Evolutionary conservation across 2,888 invertebrate species (phyloP).

Genomic region (Belgica antarctica): DNA sequence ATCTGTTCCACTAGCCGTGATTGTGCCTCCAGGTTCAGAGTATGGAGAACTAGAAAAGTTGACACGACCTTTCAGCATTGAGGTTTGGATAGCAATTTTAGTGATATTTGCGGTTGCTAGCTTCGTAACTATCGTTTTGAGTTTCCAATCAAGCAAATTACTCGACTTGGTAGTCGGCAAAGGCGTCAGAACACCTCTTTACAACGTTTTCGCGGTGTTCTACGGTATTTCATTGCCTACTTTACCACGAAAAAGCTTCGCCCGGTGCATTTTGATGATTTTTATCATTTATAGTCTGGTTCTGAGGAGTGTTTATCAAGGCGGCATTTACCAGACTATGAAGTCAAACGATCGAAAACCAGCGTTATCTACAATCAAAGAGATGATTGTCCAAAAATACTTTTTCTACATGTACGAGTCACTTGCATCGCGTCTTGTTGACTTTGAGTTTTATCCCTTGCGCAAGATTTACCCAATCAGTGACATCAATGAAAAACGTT

Average conservation of each 20-base stretch:
- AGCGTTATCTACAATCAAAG: not conserved
- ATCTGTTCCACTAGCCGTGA: not conserved
- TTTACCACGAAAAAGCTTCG: conserved; percentile 16
- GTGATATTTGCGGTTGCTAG: too few species aligned
- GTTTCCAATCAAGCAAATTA: not conserved
- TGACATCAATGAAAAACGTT: not conserved
- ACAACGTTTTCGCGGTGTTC: not conserved
- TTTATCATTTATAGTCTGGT: not conserved
- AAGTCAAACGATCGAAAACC: conserved; percentile 9
- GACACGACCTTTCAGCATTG: not conserved
- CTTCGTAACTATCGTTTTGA: not conserved
- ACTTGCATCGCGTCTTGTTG: not conserved
- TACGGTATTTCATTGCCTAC: not conserved
- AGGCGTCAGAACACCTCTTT: not conserved
- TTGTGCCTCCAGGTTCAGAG: conserved; percentile 9
- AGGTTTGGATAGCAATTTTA: conserved; percentile 1
- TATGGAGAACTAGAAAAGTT: conserved; percentile 15
- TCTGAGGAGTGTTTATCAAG: conserved; percentile 29
- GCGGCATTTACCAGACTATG: not conserved
- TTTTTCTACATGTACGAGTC: conserved; percentile 14
- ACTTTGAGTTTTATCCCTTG: not conserved
- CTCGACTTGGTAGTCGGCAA: conserved; percentile 13
- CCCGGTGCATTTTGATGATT: not conserved
- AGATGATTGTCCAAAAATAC: not conserved
- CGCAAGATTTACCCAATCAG: not conserved